phyloP scores from a whole-genome alignment of 2,888 invertebrate genomes.

The Onthophagus sagittarius region DNA sequence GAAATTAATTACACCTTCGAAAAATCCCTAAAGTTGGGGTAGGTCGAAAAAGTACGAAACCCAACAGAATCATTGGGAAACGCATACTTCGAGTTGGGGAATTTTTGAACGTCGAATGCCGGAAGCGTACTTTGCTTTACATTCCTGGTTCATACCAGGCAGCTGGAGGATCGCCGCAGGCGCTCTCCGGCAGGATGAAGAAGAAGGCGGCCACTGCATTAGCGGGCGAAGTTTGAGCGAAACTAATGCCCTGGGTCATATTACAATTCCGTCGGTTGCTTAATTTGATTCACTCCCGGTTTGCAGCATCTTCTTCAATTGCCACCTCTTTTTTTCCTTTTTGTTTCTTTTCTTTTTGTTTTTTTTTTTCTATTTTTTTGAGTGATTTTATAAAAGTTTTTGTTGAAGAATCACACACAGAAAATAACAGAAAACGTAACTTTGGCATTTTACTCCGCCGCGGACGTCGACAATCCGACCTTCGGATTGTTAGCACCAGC shows the following conservation, averaged over 20 bases:
- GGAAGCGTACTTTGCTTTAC: neutral
- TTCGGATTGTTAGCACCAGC: neutral
- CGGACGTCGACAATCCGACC: too few relatives aligned
- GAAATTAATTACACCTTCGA: neutral
- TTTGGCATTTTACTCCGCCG: neutral
- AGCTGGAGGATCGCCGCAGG: neutral
- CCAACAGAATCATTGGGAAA: neutral
- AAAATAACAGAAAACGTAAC: neutral
- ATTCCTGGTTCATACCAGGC: constrained; percentile 1
- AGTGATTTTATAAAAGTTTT: neutral
- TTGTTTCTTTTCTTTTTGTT: neutral
- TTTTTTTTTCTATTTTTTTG: too few relatives aligned
- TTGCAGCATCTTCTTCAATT: neutral
- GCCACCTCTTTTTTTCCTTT: neutral
- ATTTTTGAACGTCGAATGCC: neutral
- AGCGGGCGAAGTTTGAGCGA: constrained; percentile 17
- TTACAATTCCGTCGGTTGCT: constrained; percentile 16
- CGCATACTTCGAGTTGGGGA: neutral
- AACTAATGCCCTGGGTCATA: constrained; percentile 5
- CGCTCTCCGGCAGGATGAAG: neutral
- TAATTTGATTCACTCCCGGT: constrained; percentile 10
- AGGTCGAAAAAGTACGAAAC: neutral
- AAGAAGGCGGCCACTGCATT: constrained; percentile 18
- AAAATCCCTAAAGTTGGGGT: neutral
- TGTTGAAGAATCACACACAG: neutral